Evolutionary conservation across 30 jellyfish, hydroid and myxozoan genomes (phyloP), one percentile per base, ranked within the genome.

Genomic region (Hydractinia symbiolongicarpus): DNA sequence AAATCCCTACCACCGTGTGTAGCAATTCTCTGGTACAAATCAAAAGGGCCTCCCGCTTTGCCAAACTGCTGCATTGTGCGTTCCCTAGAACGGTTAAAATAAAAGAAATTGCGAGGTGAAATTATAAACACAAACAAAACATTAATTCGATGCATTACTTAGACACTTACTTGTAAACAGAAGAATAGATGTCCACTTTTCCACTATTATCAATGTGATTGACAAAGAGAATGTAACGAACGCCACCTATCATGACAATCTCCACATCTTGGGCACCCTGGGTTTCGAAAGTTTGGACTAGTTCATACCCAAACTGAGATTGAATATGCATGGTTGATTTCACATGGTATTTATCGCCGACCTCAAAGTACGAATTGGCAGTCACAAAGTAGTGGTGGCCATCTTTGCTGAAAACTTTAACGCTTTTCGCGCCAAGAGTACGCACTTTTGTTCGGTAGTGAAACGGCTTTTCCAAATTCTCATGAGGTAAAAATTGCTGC

Each of bases 1-100:
- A 91, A 77, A 51, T 91, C 98, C n/a, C 84, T 88, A 17, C 94
- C 98, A 20, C 94, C 96, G 67, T 91, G 98, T 5, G 98, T 91
- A 4, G 75, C 71, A 21, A 91, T 81, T 53, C 89, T 75, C 81
- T 89, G 97, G 70, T 77, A 83, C 19, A 67, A 44, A 58, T 66
- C 90, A 69, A 83, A 89, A 16, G 90, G 79, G 56, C 73, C 71
- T 20, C 54, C 62, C 16, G 66, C 6, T 64, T 64, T 44, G 40
- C 52, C 40, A 13, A 64, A 64, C 40, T 64, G 52, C 4, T 64
- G 74, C 52, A n/a, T n/a, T 6, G 74, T 64, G 4, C 74, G 19
- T 51, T 64, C 74, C 19, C 74, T 64, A 64, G 7, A 64, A 64
- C 9, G 8, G 40, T 7, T n/a, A 64, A 11, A 16, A 58, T 58